phyloP scores from a whole-genome alignment of 1,140 invertebrate species.

The Aradophagus sp. region DNA sequence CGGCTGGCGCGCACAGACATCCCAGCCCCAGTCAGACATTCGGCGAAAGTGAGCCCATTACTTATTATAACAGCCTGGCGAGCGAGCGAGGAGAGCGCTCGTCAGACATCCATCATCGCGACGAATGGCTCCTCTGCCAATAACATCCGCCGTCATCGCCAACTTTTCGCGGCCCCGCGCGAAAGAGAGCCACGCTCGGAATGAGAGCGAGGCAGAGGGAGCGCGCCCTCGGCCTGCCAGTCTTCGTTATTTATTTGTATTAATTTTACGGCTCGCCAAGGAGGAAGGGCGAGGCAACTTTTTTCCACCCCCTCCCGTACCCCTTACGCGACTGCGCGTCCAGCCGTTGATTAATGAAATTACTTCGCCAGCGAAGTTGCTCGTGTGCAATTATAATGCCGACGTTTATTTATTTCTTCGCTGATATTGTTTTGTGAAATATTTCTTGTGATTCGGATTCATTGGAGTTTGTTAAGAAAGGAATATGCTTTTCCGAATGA shows the following conservation, averaged over 20 bases:
- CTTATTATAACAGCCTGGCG: slow-evolving; percentile 75
- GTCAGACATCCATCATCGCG: slow-evolving; percentile 75
- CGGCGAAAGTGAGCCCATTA: slow-evolving; percentile 70
- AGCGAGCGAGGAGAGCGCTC: slow-evolving; percentile 68
- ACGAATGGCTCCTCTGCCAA: slow-evolving; percentile 75
- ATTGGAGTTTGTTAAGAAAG: too few relatives aligned
- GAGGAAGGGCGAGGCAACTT: slow-evolving; percentile 8
- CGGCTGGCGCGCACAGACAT: slow-evolving; percentile 29
- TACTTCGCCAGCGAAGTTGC: slow-evolving; percentile 18
- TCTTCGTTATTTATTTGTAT: slow-evolving; percentile 64
- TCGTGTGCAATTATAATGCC: slow-evolving; percentile 24
- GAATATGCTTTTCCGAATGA: too few relatives aligned
- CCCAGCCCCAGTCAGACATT: slow-evolving; percentile 66
- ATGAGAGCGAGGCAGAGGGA: too few relatives aligned
- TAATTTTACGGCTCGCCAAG: slow-evolving; percentile 57
- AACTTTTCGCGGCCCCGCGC: slow-evolving; percentile 69
- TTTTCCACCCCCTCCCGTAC: too few relatives aligned
- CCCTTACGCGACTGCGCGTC: not conserved
- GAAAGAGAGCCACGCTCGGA: slow-evolving; percentile 7
- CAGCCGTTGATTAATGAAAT: slow-evolving; percentile 37
- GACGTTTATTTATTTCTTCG: too few relatives aligned
- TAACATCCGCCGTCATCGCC: slow-evolving; percentile 75
- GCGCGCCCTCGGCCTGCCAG: slow-evolving; percentile 23
- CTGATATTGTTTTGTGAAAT: not conserved
- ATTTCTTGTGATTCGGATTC: too few relatives aligned